Percentiles rank a stretch among this genome's conserved stretches.
Conservation (phyloP, 2,113 vertebrate species). For the Genyomyrus donnyi region DNA sequence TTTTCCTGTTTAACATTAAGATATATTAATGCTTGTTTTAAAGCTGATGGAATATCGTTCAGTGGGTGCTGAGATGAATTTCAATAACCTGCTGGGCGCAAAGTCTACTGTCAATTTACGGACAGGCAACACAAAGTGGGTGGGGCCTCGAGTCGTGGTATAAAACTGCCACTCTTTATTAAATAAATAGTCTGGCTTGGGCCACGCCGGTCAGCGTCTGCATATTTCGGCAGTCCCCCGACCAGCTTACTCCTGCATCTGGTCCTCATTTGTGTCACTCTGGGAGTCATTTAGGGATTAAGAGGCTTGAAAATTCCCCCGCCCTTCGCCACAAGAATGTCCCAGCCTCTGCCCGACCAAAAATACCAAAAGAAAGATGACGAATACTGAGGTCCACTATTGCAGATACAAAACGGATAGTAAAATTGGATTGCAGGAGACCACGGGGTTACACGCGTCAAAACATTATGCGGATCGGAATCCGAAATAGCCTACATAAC, state of each 20-base stretch:
- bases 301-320: neutral
- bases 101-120: neutral
- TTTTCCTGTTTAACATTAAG: neutral
- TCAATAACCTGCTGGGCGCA: neutral
- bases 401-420: neutral
- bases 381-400: neutral
- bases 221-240: neutral
- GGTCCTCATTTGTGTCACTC: neutral
- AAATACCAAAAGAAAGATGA: neutral
- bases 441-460: neutral
- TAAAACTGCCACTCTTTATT: neutral
- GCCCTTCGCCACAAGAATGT: constrained; percentile 7
- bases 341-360: neutral
- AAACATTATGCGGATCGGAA: neutral
- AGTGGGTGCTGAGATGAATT: neutral
- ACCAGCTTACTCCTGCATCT: neutral
- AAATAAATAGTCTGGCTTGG: neutral
- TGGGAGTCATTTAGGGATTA: neutral
- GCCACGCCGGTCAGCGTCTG: neutral
- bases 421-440: neutral
- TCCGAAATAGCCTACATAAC: neutral
- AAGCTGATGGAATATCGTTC: neutral
- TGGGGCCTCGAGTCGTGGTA: no score
- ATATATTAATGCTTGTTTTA: neutral
- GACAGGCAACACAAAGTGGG: neutral